Evolutionary conservation across 2,797 vertebrate species (phyloP).

Genomic region (Centroberyx gerrardi): DNA sequence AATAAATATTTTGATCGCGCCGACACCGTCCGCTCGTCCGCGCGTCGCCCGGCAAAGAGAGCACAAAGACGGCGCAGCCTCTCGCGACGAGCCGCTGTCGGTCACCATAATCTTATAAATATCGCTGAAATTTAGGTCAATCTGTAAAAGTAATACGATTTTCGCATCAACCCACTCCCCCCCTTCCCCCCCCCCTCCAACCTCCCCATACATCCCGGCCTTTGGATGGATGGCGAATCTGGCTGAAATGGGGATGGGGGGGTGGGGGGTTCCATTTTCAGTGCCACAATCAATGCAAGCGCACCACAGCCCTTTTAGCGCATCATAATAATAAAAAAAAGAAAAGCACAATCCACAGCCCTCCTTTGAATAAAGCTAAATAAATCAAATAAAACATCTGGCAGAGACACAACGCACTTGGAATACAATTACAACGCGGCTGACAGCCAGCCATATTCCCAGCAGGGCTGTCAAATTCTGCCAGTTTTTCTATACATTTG

Average conservation of each 20-base stretch:
- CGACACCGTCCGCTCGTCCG: not conserved
- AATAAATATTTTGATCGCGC: slow-evolving; percentile 11
- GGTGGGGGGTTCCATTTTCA: slow-evolving; percentile 62
- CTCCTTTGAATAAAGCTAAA: slow-evolving; percentile 45
- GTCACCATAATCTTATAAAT: slow-evolving; percentile 46
- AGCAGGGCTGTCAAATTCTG: slow-evolving; percentile 38
- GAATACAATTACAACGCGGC: not conserved
- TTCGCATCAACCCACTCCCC: slow-evolving; percentile 40
- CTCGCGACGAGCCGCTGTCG: slow-evolving; percentile 57
- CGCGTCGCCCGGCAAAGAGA: slow-evolving; percentile 44
- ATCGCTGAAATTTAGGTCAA: slow-evolving; percentile 73
- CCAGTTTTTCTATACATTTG: slow-evolving; percentile 4
- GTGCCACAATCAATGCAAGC: slow-evolving; percentile 57
- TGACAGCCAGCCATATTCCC: slow-evolving; percentile 56
- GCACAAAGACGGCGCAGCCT: slow-evolving; percentile 58
- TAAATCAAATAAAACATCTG: slow-evolving; percentile 61
- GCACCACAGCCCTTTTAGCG: slow-evolving; percentile 60
- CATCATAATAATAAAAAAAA: slow-evolving; percentile 36
- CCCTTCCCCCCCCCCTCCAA: not conserved
- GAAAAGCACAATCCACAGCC: slow-evolving; percentile 41
- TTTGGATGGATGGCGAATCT: slow-evolving; percentile 56
- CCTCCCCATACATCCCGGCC: slow-evolving; percentile 44
- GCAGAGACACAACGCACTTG: slow-evolving; percentile 24
- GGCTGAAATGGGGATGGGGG: slow-evolving; percentile 34
- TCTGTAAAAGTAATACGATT: slow-evolving; percentile 58